These are phyloP conservation scores for Echiichthys vipera DNA, from an alignment of 2,797 vertebrate species.

Conservation along the genomic window DNA sequence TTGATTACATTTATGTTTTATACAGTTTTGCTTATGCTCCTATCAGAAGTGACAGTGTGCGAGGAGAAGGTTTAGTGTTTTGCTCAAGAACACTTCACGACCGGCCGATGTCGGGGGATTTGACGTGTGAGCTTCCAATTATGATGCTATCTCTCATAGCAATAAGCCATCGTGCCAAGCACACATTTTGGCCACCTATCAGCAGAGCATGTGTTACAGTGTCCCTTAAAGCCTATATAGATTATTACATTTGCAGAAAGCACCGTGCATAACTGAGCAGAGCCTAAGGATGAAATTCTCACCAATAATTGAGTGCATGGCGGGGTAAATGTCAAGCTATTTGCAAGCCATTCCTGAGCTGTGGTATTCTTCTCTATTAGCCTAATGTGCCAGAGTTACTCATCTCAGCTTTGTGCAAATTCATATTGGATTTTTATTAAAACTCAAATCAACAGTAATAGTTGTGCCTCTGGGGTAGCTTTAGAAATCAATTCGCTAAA, in stretches of 20 bases:
- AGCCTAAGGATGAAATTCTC: conserved; percentile 65
- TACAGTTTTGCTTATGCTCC: conserved; percentile 37
- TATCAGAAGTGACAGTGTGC: conserved; percentile 9
- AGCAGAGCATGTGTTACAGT: conserved; percentile 40
- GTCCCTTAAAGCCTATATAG: conserved; percentile 63
- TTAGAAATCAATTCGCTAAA: conserved; percentile 85
- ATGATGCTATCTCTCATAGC: conserved; percentile 56
- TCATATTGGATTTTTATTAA: conserved; percentile 85
- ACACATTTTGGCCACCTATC: conserved; percentile 48
- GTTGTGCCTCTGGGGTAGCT: conserved; percentile 77
- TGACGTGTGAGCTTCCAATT: conserved; percentile 61
- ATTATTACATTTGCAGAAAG: conserved; percentile 66
- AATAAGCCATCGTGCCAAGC: conserved; percentile 43
- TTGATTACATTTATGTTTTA: conserved; percentile 47
- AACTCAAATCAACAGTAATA: conserved; percentile 77
- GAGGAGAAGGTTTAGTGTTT: conserved; percentile 29
- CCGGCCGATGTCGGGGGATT: conserved; percentile 15
- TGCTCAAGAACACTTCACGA: conserved; percentile 36
- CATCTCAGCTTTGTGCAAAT: conserved; percentile 78
- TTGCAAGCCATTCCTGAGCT: conserved; percentile 64
- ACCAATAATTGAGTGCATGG: conserved; percentile 70
- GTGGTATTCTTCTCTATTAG: conserved; percentile 78
- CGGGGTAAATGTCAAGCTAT: conserved; percentile 79
- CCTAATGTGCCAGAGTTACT: conserved; percentile 73
- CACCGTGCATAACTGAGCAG: conserved; percentile 56